A percentile compares a stretch with the other conserved stretches of the same genome.
Conservation (phyloP, 2,888 invertebrate species). For the Nemotelus pantherinus region DNA sequence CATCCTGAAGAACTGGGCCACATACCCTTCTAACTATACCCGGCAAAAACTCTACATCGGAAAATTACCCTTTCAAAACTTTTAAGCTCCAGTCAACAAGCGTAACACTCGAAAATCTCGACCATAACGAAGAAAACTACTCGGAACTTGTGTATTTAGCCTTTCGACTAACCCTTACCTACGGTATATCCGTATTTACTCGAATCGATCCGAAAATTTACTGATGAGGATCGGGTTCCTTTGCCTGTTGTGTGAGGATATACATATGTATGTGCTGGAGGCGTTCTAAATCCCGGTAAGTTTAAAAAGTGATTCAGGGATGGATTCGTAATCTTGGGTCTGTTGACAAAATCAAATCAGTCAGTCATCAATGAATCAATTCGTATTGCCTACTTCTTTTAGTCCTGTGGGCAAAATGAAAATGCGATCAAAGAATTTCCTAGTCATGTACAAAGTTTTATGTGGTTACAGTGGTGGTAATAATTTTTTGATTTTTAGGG, state of each 20-base stretch:
- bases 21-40: conserved; percentile 1
- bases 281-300: too few relatives aligned
- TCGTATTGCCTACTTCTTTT: conserved; percentile 25
- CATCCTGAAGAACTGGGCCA: conserved; percentile 13
- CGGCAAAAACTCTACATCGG: conserved; percentile 12
- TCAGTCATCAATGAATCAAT: conserved; percentile 37
- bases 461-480: too few relatives aligned
- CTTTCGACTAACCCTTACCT: conserved; percentile 34
- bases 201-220: conserved; percentile 10
- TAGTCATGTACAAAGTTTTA: too few relatives aligned
- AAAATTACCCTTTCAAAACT: conserved; percentile 21
- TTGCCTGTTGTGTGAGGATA: too few relatives aligned
- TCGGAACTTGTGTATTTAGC: conserved; percentile 38
- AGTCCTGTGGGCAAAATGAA: conserved; percentile 35
- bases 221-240: not conserved
- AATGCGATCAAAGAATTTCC: not conserved
- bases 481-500: too few relatives aligned
- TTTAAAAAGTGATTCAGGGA: too few relatives aligned
- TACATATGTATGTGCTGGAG: too few relatives aligned
- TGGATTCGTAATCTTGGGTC: conserved; percentile 32
- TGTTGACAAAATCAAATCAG: conserved; percentile 43
- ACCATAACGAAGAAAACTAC: conserved; percentile 26
- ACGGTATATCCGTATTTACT: conserved; percentile 26
- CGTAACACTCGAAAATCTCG: conserved; percentile 1
- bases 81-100: not conserved